phyloP scores from a whole-genome alignment of 2,113 vertebrate genomes.

The Eolophus roseicapilla region DNA sequence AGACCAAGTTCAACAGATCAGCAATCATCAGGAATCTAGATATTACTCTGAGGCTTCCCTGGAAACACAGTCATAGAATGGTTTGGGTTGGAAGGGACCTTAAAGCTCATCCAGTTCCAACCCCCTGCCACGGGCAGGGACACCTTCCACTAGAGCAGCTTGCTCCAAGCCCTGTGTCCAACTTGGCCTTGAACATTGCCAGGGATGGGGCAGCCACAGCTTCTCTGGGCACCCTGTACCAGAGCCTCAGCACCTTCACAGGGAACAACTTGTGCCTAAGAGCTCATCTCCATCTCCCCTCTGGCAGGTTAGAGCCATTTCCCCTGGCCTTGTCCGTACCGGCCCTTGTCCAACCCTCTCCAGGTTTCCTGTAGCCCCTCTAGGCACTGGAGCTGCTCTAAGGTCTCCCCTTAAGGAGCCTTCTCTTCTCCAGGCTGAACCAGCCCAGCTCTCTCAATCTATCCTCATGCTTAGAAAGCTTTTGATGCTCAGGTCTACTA shows the following conservation, averaged over 20 bases:
- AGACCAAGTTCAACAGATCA: not conserved
- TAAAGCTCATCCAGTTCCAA: not conserved
- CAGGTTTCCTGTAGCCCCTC: not conserved
- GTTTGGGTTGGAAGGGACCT: not conserved
- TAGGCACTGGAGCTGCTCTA: not conserved
- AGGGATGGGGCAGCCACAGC: no score
- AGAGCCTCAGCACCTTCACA: not conserved
- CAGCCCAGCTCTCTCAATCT: not conserved
- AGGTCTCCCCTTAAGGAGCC: not conserved
- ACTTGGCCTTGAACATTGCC: not conserved
- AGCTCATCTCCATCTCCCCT: not conserved
- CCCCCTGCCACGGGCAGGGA: fast-evolving
- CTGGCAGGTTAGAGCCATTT: not conserved
- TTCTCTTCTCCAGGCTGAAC: not conserved
- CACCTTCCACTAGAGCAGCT: not conserved
- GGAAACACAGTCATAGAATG: not conserved
- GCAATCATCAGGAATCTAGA: not conserved
- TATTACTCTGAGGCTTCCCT: not conserved
- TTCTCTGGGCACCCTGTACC: no score
- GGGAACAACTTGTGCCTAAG: not conserved
- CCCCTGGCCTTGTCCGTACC: not conserved
- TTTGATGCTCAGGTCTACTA: not conserved
- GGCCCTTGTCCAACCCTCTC: not conserved
- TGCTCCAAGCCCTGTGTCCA: not conserved
- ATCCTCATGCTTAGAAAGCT: not conserved